Percentiles rank a stretch among this genome's conserved stretches.
phyloP scores from a whole-genome alignment of 2,797 vertebrate genomes.

The Kryptopterus vitreolus region DNA sequence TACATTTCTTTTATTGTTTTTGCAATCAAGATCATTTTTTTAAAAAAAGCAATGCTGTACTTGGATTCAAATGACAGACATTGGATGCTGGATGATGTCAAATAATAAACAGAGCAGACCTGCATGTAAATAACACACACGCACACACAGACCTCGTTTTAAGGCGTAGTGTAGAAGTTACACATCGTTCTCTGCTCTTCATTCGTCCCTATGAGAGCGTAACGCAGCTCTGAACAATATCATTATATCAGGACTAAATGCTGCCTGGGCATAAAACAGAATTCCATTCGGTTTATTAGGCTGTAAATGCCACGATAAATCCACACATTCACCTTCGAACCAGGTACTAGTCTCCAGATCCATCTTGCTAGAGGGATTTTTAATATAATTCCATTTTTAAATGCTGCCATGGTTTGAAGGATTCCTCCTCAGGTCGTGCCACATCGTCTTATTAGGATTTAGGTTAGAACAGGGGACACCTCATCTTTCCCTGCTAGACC shows the following conservation, averaged over 20 bases:
- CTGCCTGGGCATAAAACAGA: neutral
- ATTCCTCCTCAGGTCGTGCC: neutral
- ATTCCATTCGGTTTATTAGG: neutral
- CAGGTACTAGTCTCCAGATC: neutral
- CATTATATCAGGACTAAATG: neutral
- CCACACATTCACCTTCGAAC: neutral
- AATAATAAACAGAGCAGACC: neutral
- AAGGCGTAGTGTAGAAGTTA: neutral
- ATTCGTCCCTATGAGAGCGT: neutral
- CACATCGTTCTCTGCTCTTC: neutral
- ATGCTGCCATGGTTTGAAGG: neutral
- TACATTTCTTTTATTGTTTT: neutral
- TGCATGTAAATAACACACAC: too few species aligned
- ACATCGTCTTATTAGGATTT: neutral
- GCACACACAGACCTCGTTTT: too few species aligned
- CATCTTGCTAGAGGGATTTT: neutral
- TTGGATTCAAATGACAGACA: too few species aligned
- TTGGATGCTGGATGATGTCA: neutral
- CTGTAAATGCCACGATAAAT: neutral
- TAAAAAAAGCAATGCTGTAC: neutral
- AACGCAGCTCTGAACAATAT: neutral
- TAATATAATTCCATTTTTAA: neutral
- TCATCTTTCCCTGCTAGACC: neutral
- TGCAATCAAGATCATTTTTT: neutral
- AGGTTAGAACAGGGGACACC: neutral